Evolutionary conservation across 2,888 invertebrate species (phyloP).

Genomic region (Acanthococcus lagerstroemiae): DNA sequence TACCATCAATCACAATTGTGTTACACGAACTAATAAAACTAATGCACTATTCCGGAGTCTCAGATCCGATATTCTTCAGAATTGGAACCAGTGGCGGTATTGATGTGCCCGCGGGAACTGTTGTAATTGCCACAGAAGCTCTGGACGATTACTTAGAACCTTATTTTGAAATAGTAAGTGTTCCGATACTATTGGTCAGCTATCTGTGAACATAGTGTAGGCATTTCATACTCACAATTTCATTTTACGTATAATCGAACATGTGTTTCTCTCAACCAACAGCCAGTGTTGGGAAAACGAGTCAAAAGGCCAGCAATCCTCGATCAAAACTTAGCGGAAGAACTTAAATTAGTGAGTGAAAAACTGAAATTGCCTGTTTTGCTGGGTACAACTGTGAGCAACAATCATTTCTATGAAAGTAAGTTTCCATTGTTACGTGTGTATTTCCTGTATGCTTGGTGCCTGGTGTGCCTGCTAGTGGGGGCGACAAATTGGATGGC

Average conservation of each 20-base stretch:
- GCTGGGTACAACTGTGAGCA: conserved; percentile 88
- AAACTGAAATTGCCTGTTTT: conserved; percentile 77
- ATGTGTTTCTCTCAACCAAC: conserved; percentile 35
- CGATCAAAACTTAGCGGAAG: conserved; percentile 67
- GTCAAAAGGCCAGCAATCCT: conserved; percentile 72
- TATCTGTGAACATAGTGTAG: neutral
- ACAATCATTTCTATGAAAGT: conserved; percentile 97
- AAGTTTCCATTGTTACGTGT: conserved; percentile 35
- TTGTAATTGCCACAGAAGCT: conserved; percentile 84
- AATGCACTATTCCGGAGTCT: conserved; percentile 81
- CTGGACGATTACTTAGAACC: conserved; percentile 77
- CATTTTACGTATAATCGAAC: neutral
- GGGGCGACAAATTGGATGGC: neutral
- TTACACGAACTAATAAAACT: conserved; percentile 94
- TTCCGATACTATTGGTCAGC: neutral
- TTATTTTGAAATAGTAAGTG: conserved; percentile 67
- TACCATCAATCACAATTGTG: conserved; percentile 88
- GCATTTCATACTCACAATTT: neutral
- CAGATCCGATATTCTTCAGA: conserved; percentile 83
- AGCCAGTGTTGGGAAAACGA: conserved; percentile 77
- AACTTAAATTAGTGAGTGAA: conserved; percentile 63
- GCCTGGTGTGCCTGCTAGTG: neutral
- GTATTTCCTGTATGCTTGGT: neutral
- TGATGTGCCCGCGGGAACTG: conserved; percentile 83
- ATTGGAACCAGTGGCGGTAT: conserved; percentile 89